phyloP scores from a whole-genome alignment of 2,888 invertebrate species.

The Eupithecia subumbrata region DNA sequence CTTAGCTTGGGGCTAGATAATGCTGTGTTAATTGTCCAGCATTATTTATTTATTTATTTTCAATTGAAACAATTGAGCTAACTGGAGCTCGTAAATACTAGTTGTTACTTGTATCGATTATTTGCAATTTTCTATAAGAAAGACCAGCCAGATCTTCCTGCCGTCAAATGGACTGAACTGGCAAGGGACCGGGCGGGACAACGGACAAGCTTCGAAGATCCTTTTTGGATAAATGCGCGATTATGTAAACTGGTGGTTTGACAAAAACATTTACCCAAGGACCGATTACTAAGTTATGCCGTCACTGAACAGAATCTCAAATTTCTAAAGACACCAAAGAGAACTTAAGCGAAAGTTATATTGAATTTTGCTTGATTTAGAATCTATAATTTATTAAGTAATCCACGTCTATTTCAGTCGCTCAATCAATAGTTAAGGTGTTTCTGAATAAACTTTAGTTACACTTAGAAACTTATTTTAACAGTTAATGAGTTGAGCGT shows the following conservation, averaged over 20 bases:
- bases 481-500: constrained; percentile 6
- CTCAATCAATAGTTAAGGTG: not conserved
- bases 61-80: too few species aligned
- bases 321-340: constrained; percentile 4
- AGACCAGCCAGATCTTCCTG: too few species aligned
- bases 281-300: not conserved
- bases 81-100: too few species aligned
- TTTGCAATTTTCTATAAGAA: too few species aligned
- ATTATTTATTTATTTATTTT: too few species aligned
- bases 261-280: not conserved
- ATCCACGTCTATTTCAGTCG: constrained; percentile 7
- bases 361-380: constrained; percentile 11
- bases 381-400: constrained; percentile 9
- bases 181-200: not conserved
- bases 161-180: not conserved
- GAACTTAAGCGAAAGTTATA: constrained; percentile 4
- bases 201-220: not conserved
- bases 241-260: not conserved
- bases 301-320: not conserved
- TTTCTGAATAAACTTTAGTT: constrained; percentile 9
- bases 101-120: too few species aligned
- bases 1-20: too few species aligned
- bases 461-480: constrained; percentile 11
- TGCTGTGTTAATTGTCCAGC: too few species aligned
- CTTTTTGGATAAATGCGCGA: not conserved